Conservation (phyloP, 1,140 invertebrate genomes). For the Orius laevigatus region DNA sequence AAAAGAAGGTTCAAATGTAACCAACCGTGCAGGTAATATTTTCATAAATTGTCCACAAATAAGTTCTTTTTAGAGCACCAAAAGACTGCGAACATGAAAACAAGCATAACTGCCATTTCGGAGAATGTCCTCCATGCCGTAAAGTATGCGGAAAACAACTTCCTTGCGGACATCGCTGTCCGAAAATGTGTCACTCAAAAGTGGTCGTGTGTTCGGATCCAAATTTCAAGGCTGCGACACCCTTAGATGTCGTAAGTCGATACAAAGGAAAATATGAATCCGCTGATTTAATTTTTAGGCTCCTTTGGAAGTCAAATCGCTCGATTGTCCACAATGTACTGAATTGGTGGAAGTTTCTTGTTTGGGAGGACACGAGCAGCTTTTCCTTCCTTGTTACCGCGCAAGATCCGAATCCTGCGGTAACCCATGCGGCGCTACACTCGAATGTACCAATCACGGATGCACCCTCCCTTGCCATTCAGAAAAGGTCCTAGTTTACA, state of each 20-base stretch:
- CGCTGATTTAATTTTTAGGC: slow-evolving; percentile 16
- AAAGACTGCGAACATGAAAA: slow-evolving; percentile 65
- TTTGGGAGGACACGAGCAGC: slow-evolving; percentile 65
- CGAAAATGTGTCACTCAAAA: slow-evolving; percentile 59
- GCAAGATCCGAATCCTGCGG: slow-evolving; percentile 55
- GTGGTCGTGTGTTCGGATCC: slow-evolving; percentile 43
- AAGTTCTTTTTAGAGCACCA: slow-evolving; percentile 19
- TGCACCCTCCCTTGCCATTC: slow-evolving; percentile 58
- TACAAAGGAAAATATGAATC: too few relatives aligned
- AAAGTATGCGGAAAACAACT: slow-evolving; percentile 48
- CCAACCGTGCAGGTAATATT: slow-evolving; percentile 43
- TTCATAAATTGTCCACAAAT: not conserved
- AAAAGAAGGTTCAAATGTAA: slow-evolving; percentile 63
- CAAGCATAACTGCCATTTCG: slow-evolving; percentile 73
- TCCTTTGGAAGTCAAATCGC: slow-evolving; percentile 42
- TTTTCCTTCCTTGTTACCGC: slow-evolving; percentile 54
- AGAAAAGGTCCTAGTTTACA: too few relatives aligned
- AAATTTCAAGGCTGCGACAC: slow-evolving; percentile 44
- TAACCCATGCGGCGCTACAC: slow-evolving; percentile 44
- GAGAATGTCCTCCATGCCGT: slow-evolving; percentile 66
- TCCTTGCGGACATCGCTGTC: slow-evolving; percentile 63
- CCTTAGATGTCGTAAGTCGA: slow-evolving; percentile 31
- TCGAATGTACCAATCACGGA: slow-evolving; percentile 63
- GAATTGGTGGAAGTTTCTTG: slow-evolving; percentile 56
- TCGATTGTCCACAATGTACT: slow-evolving; percentile 52